These are phyloP conservation scores for Myripristis murdjan DNA, from an alignment of 2,797 vertebrate species.

Conservation along the genomic window DNA sequence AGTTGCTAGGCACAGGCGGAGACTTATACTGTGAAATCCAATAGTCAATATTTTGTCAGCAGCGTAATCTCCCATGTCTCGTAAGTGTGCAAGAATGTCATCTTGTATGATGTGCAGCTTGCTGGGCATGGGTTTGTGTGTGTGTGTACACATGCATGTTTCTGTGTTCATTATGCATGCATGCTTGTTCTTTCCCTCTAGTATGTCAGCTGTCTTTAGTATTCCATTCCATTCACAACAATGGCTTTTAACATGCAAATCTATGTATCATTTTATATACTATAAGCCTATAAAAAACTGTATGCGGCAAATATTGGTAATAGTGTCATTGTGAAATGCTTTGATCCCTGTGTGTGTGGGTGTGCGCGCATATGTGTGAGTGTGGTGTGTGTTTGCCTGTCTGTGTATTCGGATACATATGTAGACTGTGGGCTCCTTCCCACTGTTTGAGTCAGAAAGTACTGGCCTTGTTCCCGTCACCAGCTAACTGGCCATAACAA, in stretches of 20 bases:
- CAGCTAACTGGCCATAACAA: constrained; percentile 21
- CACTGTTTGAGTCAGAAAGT: constrained; percentile 25
- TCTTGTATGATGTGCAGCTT: constrained; percentile 49
- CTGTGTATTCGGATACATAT: constrained; percentile 4
- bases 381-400: constrained; percentile 16
- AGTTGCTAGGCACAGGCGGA: constrained; percentile 36
- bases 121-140: neutral
- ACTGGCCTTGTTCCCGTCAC: constrained; percentile 50
- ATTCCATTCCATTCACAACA: neutral
- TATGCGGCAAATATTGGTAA: neutral
- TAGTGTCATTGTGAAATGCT: neutral
- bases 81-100: constrained; percentile 36
- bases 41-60: constrained; percentile 64
- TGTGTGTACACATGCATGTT: constrained; percentile 5
- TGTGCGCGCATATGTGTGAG: too few species aligned
- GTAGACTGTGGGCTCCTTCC: constrained; percentile 23
- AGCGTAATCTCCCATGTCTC: constrained; percentile 49
- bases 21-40: constrained; percentile 56
- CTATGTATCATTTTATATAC: neutral
- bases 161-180: neutral
- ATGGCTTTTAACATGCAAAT: neutral
- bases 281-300: neutral
- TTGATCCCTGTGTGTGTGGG: constrained; percentile 15
- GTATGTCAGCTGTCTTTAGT: constrained; percentile 16
- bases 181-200: neutral